These are phyloP conservation scores for Drosophila prostipennis DNA, from an alignment of 2,888 invertebrate species.

Conservation along the genomic window DNA sequence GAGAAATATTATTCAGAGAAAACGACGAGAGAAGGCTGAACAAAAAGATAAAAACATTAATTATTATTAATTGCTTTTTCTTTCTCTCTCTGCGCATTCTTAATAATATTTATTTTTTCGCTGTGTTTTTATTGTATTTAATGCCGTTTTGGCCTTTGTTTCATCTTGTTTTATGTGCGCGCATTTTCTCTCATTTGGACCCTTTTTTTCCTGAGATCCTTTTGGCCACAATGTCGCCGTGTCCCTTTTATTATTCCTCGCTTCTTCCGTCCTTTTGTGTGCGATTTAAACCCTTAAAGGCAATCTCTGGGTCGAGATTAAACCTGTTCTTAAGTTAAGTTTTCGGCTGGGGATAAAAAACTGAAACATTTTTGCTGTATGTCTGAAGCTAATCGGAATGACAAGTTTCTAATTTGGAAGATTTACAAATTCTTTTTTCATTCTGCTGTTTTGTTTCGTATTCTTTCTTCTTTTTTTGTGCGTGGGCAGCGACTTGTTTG, in stretches of 20 bases:
- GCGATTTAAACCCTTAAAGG: constrained; percentile 35
- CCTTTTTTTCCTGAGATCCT: constrained; percentile 49
- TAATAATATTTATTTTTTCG: constrained; percentile 35
- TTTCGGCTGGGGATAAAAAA: constrained; percentile 19
- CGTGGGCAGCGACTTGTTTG: constrained; percentile 58
- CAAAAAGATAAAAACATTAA: constrained; percentile 82
- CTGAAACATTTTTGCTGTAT: constrained; percentile 13
- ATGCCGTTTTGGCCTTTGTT: constrained; percentile 44
- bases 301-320: constrained; percentile 28
- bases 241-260: constrained; percentile 47
- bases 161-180: constrained; percentile 38
- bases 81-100: constrained; percentile 27
- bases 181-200: constrained; percentile 45
- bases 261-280: constrained; percentile 16
- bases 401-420: constrained; percentile 69
- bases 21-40: constrained; percentile 42
- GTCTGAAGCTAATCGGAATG: constrained; percentile 68
- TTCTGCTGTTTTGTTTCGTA: constrained; percentile 25
- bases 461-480: constrained; percentile 26
- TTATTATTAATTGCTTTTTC: constrained; percentile 82
- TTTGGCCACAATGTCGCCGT: constrained; percentile 67
- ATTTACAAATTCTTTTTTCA: constrained; percentile 35
- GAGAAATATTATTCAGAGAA: constrained; percentile 35
- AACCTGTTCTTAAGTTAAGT: constrained; percentile 34
- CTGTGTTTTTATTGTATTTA: constrained; percentile 34